Evolutionary conservation across 2,113 vertebrate genomes (phyloP), one percentile per base, ranked within the genome.

Genomic region (Butorides virescens): DNA sequence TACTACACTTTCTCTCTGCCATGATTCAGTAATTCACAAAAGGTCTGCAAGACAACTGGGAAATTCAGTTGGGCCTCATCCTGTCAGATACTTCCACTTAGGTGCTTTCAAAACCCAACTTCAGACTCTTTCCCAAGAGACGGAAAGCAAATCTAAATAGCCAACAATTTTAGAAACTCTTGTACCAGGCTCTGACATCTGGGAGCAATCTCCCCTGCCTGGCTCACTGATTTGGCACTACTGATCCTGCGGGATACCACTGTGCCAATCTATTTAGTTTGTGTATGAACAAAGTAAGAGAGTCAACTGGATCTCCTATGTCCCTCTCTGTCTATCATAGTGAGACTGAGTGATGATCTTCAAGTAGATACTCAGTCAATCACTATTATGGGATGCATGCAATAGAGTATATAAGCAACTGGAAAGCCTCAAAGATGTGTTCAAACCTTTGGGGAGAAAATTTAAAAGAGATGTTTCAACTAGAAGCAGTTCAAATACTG

Each of bases 351-450:
- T n/a, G 42, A 56, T 46, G 25, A 66, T 14, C 65, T 77, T 76
- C n/a, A 66, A 58, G 56, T 1, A 81, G 39, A 58, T 50, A 74
- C 12, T 78, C 32, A 44, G 76, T 37, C 59, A 53, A 20, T 62
- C 52, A 21, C 39, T 25, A 46, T 29, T 32, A 74, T 0, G 0
- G 47, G 47, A 44, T 20, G 9, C 14, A 15, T 36, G 21, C 19
- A 76, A 25, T 39, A 76, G 3, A n/a, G 6, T 34, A 49, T 17
- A 63, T 32, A 47, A 90, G 52, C 56, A 80, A 71, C 29, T 22
- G 9, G 4, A 32, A 88, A 63, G 13, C 21, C 47, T 49, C 58
- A 39, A 77, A 34, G n/a, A 88, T 56, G 36, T 4, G 3, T 49
- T 70, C 63, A 59, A 13, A 82, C 19, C 13, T 59, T 70, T 68